Base-by-base conservation (phyloP, 2,113 vertebrate genomes). In the Burhinus oedicnemus region DNA sequence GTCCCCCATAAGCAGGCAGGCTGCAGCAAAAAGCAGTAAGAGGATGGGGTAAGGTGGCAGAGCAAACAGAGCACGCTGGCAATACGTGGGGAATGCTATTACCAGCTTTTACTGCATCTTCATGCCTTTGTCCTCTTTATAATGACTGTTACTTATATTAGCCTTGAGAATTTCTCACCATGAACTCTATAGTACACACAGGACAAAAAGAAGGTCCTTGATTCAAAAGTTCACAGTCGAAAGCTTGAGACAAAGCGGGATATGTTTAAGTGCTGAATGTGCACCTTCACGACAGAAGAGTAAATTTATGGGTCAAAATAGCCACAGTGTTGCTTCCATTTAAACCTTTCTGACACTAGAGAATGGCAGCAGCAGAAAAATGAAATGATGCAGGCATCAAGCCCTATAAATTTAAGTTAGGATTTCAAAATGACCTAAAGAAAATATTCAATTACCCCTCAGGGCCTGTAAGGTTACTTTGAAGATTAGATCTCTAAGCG, bases 361-460 rank as follows among this genome's bases (percentile, higher is more conserved):
- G 87, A 94, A 83, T 62, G 55, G 66, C 3, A 4, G 80, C 81
- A 89, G 87, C 78, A 87, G 83, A 91, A 95, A 89, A 89, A 64
- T 66, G 7, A 89, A 97, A 95, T 38, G 32, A 95, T 70, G 58
- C 58, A 85, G 77, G 49, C 70, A 86, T 86, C 60, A 74, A 90
- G 60, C 34, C 42, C 82, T 92, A 86, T 92, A 97, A 94, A 94
- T 96, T 93, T 74, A 80, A 76, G 65, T 65, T 26, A 91, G n/a
- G 78, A 80, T 94, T 95, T 97, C 47, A 79, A 87, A 97, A 94
- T 40, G 71, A 90, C 42, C n/a, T 83, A 70, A 95, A 74, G 75
- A 91, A 96, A 95, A 95, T 86, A 90, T 55, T 85, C 58, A 32
- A 66, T 80, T 94, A 93, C 29, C 44, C 40, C 75, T 85, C 29